Evolutionary conservation across 2,888 invertebrate genomes (phyloP).

Genomic region (Drosophila rubida): DNA sequence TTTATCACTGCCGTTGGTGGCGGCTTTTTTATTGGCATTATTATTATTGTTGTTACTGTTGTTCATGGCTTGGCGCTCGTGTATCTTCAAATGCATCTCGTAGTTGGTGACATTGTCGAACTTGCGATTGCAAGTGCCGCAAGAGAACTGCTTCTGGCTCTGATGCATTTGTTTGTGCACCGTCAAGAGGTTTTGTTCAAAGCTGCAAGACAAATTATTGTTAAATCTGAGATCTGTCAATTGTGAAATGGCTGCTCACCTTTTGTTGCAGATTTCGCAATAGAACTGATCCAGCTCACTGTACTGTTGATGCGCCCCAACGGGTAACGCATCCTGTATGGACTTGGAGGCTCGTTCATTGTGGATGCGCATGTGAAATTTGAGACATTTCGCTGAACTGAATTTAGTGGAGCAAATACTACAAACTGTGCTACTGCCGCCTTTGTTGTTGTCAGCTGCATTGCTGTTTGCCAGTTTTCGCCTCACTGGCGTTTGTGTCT

Average conservation of each 20-base stretch:
- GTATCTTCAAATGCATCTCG: constrained; percentile 91
- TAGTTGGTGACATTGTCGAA: constrained; percentile 88
- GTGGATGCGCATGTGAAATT: constrained; percentile 90
- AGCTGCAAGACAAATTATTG: constrained; percentile 52
- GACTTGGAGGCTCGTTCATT: constrained; percentile 87
- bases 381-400: constrained; percentile 87
- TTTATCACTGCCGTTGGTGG: constrained; percentile 36
- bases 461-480: constrained; percentile 22
- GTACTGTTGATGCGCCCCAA: constrained; percentile 79
- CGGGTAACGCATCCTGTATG: constrained; percentile 82
- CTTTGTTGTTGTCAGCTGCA: background rate
- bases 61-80: constrained; percentile 78
- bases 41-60: constrained; percentile 4
- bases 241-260: constrained; percentile 54
- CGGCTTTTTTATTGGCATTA: constrained; percentile 12
- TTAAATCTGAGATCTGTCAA: background rate
- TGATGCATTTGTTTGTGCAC: constrained; percentile 90
- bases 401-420: constrained; percentile 89
- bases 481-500: constrained; percentile 37
- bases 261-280: constrained; percentile 86
- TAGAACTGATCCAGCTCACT: constrained; percentile 84
- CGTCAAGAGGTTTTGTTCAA: constrained; percentile 78
- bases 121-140: constrained; percentile 90
- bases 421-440: constrained; percentile 83
- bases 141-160: constrained; percentile 86